Evolutionary conservation across 2,113 vertebrate genomes (phyloP).

Genomic region (Opisthocomus hoazin): DNA sequence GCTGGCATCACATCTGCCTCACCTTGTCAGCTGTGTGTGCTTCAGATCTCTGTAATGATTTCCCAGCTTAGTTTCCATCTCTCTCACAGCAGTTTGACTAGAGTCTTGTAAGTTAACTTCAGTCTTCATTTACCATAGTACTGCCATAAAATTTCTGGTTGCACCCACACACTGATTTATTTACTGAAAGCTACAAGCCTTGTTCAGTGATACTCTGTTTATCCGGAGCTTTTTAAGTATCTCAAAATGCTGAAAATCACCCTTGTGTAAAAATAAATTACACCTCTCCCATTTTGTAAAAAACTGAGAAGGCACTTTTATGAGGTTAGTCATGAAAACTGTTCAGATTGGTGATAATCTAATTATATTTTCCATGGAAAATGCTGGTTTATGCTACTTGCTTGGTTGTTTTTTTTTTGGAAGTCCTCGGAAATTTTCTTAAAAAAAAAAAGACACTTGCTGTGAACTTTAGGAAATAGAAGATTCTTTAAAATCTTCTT

Average conservation of each 20-base stretch:
- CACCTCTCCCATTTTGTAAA: neutral
- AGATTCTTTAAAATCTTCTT: neutral
- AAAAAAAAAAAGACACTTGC: neutral
- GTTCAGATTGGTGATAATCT: neutral
- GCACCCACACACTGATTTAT: neutral
- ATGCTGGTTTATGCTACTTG: neutral
- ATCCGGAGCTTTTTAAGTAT: neutral
- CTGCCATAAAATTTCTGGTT: neutral
- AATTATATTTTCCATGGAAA: neutral
- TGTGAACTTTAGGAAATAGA: neutral
- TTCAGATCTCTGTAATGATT: neutral
- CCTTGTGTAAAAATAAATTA: neutral
- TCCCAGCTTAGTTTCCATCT: neutral
- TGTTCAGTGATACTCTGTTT: neutral
- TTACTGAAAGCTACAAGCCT: neutral
- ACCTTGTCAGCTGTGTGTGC: neutral
- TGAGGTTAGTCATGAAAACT: neutral
- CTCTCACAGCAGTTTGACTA: neutral
- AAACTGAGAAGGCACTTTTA: neutral
- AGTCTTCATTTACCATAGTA: neutral
- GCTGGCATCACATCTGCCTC: neutral
- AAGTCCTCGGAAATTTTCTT: neutral
- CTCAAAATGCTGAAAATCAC: neutral
- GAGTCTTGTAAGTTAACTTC: neutral
- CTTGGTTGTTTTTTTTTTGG: neutral